A percentile compares a stretch with the other conserved stretches of the same genome.
Evolutionary conservation across 2,888 invertebrate species (phyloP).

Genomic region (Eledone cirrhosa): DNA sequence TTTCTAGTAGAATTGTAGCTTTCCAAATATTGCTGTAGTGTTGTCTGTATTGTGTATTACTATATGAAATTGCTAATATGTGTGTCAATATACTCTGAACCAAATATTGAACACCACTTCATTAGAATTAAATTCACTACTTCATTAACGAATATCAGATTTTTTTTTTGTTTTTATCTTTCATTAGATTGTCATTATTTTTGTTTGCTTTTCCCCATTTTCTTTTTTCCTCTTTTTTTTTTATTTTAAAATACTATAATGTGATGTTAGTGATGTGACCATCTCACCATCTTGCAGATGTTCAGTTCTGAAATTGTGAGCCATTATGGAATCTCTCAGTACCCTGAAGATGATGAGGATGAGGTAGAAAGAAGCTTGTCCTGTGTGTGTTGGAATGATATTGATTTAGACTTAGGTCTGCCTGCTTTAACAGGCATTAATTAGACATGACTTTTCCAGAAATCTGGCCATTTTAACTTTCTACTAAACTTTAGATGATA

Average conservation of each 20-base stretch:
- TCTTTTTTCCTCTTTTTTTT: background rate
- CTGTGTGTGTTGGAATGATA: constrained; percentile 25
- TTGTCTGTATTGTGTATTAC: too few relatives aligned
- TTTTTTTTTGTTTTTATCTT: background rate
- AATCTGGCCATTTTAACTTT: background rate
- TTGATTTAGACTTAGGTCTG: constrained; percentile 20
- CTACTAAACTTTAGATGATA: too few relatives aligned
- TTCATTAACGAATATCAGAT: too few relatives aligned
- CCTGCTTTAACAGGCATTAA: constrained; percentile 11
- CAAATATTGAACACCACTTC: too few relatives aligned
- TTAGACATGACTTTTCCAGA: background rate
- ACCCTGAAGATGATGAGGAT: constrained; percentile 52
- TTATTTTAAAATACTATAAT: background rate
- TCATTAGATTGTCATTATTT: background rate
- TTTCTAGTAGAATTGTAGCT: too few relatives aligned
- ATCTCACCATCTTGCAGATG: constrained; percentile 55
- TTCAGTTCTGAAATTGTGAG: constrained; percentile 62
- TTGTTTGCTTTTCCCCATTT: background rate
- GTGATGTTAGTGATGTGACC: constrained; percentile 5
- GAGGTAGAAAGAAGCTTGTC: constrained; percentile 37
- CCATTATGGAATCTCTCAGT: constrained; percentile 59
- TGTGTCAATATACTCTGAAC: too few relatives aligned
- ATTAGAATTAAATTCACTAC: too few relatives aligned
- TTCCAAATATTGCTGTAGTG: too few relatives aligned
- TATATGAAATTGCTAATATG: too few relatives aligned